phyloP scores from a whole-genome alignment of 2,888 invertebrate species.

The Drosophila longiperda region DNA sequence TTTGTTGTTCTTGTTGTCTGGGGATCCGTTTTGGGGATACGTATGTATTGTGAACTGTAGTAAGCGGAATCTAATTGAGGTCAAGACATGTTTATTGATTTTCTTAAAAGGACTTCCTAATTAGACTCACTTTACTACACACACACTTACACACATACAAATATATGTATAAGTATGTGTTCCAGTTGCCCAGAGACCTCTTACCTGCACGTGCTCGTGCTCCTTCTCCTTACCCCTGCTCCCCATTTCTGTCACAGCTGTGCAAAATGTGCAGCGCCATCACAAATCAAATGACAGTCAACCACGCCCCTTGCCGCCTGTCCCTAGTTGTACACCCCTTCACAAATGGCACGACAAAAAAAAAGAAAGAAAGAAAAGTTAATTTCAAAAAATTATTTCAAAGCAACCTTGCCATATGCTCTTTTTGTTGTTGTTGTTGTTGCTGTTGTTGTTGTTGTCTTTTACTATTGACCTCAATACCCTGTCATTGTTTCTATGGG shows the following conservation, averaged over 20 bases:
- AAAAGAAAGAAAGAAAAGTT: slow-evolving; percentile 61
- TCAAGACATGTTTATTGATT: slow-evolving; percentile 83
- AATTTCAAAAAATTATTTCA: slow-evolving; percentile 77
- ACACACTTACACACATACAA: not conserved
- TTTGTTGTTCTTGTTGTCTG: slow-evolving; percentile 64
- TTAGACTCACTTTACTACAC: slow-evolving; percentile 73
- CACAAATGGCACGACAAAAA: slow-evolving; percentile 37
- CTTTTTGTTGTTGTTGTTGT: slow-evolving; percentile 13
- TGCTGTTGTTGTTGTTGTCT: slow-evolving; percentile 49
- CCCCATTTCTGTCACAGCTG: slow-evolving; percentile 29
- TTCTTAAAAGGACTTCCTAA: slow-evolving; percentile 81
- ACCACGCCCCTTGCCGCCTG: slow-evolving; percentile 1
- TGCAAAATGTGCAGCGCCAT: slow-evolving; percentile 59
- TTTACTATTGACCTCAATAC: slow-evolving; percentile 79
- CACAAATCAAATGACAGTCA: slow-evolving; percentile 62
- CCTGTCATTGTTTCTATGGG: slow-evolving; percentile 75
- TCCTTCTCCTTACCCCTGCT: slow-evolving; percentile 5
- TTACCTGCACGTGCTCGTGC: slow-evolving; percentile 14
- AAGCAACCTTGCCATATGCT: slow-evolving; percentile 80
- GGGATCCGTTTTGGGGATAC: slow-evolving; percentile 59
- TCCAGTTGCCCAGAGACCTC: slow-evolving; percentile 1
- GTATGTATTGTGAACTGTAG: slow-evolving; percentile 76
- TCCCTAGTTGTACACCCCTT: not conserved
- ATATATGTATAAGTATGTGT: not conserved
- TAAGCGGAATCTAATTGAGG: slow-evolving; percentile 82